A percentile compares a stretch with the other conserved stretches of the same genome.
Conservation (phyloP, 2,888 invertebrate genomes). For the Mythimna ferrago region DNA sequence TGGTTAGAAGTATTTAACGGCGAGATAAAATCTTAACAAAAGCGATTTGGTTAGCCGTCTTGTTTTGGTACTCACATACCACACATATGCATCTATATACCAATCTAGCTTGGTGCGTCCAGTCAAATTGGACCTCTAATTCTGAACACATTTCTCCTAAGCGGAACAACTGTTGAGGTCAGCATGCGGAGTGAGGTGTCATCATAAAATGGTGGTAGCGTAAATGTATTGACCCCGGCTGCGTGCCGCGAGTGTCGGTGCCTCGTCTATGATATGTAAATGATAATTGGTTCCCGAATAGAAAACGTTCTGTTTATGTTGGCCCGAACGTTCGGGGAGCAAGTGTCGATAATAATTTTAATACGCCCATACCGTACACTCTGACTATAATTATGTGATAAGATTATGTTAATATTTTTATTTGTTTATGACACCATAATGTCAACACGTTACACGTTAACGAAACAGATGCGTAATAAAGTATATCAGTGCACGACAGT, state of each 20-base stretch:
- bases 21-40: conserved; percentile 90
- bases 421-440: conserved; percentile 65
- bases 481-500: conserved; percentile 33
- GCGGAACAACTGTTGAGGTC: conserved; percentile 57
- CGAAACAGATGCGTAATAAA: conserved; percentile 31
- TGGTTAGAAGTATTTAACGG: conserved; percentile 90
- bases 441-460: conserved; percentile 50
- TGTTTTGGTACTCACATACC: conserved; percentile 88
- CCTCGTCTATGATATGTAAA: conserved; percentile 89
- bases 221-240: conserved; percentile 89
- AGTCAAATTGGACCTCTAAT: conserved; percentile 73
- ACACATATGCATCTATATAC: conserved; percentile 87
- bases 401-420: conserved; percentile 77
- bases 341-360: conserved; percentile 83
- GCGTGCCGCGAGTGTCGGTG: conserved; percentile 87
- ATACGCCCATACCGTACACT: conserved; percentile 78
- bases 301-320: conserved; percentile 88
- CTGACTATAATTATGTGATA: conserved; percentile 79
- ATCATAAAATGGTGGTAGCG: conserved; percentile 76
- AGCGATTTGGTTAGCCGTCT: conserved; percentile 90
- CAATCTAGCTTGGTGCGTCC: conserved; percentile 78
- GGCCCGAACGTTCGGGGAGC: conserved; percentile 80
- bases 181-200: conserved; percentile 73
- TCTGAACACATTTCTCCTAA: conserved; percentile 64
- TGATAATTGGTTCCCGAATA: conserved; percentile 90